Conservation (phyloP, 2,113 vertebrate species). For the Scalopus aquaticus region DNA sequence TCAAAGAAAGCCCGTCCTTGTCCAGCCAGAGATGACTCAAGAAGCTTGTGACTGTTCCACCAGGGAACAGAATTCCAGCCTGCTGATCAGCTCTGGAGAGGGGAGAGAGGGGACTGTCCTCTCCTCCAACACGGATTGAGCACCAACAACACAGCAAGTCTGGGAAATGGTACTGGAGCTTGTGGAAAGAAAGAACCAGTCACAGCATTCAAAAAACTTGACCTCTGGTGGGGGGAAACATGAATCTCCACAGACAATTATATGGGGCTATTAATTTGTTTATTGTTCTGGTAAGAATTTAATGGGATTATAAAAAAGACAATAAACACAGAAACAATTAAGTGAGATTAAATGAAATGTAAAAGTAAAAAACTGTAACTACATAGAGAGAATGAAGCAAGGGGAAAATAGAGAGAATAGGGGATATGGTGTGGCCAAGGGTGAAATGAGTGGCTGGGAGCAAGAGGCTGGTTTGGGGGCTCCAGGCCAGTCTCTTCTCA, state of each 20-base stretch:
- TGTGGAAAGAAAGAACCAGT: neutral
- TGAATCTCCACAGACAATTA: neutral
- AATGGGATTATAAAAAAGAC: conserved; percentile 14
- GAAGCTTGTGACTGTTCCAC: neutral
- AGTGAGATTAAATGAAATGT: neutral
- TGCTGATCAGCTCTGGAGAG: neutral
- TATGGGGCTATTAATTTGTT: neutral
- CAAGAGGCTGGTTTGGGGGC: neutral
- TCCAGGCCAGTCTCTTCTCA: neutral
- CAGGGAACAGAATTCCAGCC: neutral
- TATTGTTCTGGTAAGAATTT: conserved; percentile 34
- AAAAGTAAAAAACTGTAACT: neutral
- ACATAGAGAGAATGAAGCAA: neutral
- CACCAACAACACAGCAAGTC: neutral
- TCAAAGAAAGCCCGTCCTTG: conserved; percentile 49
- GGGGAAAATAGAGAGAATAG: neutral
- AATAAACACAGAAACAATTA: conserved; percentile 13
- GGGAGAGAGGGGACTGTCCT: neutral
- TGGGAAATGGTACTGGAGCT: neutral
- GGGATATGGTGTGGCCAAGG: neutral
- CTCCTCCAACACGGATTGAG: neutral
- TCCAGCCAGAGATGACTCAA: conserved; percentile 25
- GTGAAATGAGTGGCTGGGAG: neutral
- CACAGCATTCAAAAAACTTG: neutral
- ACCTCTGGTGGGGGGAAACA: neutral